Conservation (phyloP, 2,888 invertebrate genomes). For the Nebria brevicollis region DNA sequence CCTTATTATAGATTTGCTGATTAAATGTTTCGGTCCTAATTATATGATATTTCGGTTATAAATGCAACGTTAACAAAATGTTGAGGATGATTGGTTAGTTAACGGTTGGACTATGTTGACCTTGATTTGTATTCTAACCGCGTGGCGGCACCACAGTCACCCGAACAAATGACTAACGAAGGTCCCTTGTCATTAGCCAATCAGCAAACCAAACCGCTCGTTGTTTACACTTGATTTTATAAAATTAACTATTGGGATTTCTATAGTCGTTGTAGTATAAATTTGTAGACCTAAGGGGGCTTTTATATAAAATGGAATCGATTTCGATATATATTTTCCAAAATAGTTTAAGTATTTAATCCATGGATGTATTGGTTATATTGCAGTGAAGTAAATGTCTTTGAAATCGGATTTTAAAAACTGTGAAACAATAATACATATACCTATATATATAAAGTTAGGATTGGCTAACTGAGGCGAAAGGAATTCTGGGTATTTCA, state of each 20-base stretch:
- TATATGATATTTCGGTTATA: conserved; percentile 11
- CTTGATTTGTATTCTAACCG: conserved; percentile 48
- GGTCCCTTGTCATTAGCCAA: conserved; percentile 49
- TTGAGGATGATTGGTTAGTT: conserved; percentile 29
- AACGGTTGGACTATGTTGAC: conserved; percentile 24
- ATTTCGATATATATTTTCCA: background rate
- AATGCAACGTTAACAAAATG: conserved; percentile 34
- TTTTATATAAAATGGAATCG: background rate
- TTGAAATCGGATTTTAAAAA: conserved; percentile 17
- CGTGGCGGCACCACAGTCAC: conserved; percentile 49
- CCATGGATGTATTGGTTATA: background rate
- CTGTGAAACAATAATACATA: conserved; percentile 12
- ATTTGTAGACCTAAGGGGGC: background rate
- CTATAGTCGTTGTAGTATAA: background rate
- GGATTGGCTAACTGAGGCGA: conserved; percentile 42
- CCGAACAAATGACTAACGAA: conserved; percentile 52
- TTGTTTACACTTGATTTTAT: conserved; percentile 45
- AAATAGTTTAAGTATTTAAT: too few species aligned
- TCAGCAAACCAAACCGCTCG: conserved; percentile 27
- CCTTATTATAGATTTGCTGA: background rate
- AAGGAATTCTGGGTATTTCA: conserved; percentile 54
- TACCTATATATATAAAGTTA: background rate
- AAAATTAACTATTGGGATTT: conserved; percentile 37
- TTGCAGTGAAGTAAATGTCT: background rate
- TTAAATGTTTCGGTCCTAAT: background rate